Conservation (phyloP, 2,888 invertebrate genomes). For the Disparrhopalites patrizii region DNA sequence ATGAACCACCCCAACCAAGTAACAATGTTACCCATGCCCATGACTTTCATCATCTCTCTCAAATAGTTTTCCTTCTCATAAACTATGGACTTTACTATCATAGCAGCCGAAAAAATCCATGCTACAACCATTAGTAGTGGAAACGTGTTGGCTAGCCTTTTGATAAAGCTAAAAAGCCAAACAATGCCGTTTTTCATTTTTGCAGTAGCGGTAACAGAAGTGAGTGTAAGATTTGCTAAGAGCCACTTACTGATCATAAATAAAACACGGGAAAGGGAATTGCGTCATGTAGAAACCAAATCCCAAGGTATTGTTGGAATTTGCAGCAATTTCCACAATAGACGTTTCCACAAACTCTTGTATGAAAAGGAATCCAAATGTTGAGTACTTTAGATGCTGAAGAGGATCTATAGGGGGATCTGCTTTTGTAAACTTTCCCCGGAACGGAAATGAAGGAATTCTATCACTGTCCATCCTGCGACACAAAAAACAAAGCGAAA, state of each 20-base stretch:
- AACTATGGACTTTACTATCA: conserved; percentile 57
- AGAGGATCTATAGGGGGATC: conserved; percentile 51
- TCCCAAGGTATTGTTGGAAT: conserved; percentile 56
- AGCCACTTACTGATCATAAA: conserved; percentile 66
- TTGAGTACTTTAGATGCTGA: conserved; percentile 58
- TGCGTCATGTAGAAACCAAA: conserved; percentile 64
- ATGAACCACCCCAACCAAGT: conserved; percentile 62
- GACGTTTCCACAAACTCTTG: conserved; percentile 78
- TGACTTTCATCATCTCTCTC: conserved; percentile 58
- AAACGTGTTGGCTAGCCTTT: conserved; percentile 55
- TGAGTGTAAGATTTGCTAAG: too few species aligned
- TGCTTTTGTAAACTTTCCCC: too few species aligned
- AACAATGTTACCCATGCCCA: conserved; percentile 58
- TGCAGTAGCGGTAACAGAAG: too few species aligned
- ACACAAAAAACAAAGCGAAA: too few species aligned
- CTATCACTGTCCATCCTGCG: conserved; percentile 55
- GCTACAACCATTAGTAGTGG: conserved; percentile 59
- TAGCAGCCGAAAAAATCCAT: conserved; percentile 58
- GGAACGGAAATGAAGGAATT: too few species aligned
- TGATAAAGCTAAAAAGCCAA: conserved; percentile 52
- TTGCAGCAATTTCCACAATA: conserved; percentile 63
- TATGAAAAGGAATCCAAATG: conserved; percentile 75
- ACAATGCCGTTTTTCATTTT: background rate
- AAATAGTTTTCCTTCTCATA: conserved; percentile 58
- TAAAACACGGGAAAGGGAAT: conserved; percentile 76